Conservation (phyloP, 2,797 vertebrate species). For the Myotis daubentonii region DNA sequence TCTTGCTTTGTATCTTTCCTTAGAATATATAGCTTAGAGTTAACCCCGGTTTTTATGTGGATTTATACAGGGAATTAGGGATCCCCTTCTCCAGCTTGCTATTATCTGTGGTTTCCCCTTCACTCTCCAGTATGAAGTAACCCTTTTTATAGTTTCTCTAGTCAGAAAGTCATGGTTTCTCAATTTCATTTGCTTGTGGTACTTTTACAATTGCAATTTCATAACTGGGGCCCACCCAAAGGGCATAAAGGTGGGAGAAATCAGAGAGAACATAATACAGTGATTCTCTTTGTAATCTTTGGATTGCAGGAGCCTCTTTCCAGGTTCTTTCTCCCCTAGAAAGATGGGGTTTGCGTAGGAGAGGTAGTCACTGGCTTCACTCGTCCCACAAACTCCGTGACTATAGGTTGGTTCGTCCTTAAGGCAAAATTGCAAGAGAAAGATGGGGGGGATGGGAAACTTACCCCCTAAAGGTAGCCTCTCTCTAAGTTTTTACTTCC, state of each 20-base stretch:
- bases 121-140: neutral
- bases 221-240: neutral
- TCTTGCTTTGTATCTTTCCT: neutral
- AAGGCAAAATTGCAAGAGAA: neutral
- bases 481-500: neutral
- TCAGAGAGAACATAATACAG: neutral
- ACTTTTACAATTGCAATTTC: neutral
- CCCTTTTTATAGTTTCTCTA: neutral
- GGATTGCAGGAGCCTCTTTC: neutral
- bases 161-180: neutral
- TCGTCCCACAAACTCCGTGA: neutral
- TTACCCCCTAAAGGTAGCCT: neutral
- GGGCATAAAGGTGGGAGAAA: neutral
- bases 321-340: neutral
- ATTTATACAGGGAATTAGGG: neutral
- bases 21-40: neutral
- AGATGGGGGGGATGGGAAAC: neutral
- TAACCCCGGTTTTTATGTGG: neutral
- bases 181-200: neutral
- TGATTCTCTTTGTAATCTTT: slow-evolving; percentile 1
- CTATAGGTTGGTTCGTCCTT: neutral
- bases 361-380: neutral
- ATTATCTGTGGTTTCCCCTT: neutral
- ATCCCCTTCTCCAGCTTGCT: neutral
- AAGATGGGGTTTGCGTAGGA: neutral